These are phyloP conservation scores for Erethizon dorsatum DNA, from an alignment of 2,797 vertebrate species.

Conservation along the genomic window DNA sequence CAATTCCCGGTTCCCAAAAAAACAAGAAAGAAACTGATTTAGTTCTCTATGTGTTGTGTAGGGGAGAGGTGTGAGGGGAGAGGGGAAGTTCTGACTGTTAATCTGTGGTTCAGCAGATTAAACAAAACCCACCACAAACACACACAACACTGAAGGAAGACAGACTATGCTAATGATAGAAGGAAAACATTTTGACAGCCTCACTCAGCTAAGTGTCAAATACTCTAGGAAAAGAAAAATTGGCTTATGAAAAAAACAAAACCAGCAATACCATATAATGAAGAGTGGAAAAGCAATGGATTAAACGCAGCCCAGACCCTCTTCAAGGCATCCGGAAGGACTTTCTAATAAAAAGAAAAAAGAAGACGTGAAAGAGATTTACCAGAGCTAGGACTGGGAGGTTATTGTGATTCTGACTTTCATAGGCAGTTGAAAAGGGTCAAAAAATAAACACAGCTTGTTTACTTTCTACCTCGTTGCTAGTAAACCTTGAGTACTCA, in stretches of 20 bases:
- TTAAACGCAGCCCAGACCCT: neutral
- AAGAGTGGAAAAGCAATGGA: neutral
- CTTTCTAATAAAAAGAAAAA: neutral
- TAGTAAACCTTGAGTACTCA: neutral
- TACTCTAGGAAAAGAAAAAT: conserved; percentile 71
- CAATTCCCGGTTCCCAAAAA: too few species aligned
- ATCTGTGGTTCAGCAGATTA: conserved; percentile 68
- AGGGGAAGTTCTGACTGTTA: conserved; percentile 51
- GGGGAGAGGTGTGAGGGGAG: conserved; percentile 58
- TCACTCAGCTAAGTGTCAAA: conserved; percentile 80
- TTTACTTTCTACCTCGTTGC: neutral
- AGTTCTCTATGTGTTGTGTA: conserved; percentile 32
- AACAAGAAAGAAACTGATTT: conserved; percentile 32
- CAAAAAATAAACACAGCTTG: neutral
- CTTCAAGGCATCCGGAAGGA: neutral
- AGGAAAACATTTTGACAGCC: conserved; percentile 84
- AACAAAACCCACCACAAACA: conserved; percentile 69
- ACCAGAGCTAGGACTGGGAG: neutral
- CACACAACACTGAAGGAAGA: conserved; percentile 36
- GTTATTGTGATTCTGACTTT: neutral
- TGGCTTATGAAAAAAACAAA: conserved; percentile 65
- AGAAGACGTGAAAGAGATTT: neutral
- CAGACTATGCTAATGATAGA: conserved; percentile 70
- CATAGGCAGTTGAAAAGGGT: neutral
- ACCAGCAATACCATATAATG: conserved; percentile 61